These are phyloP conservation scores for Elgonia sp. DNA, from an alignment of 2,888 invertebrate genomes.

Conservation along the genomic window DNA sequence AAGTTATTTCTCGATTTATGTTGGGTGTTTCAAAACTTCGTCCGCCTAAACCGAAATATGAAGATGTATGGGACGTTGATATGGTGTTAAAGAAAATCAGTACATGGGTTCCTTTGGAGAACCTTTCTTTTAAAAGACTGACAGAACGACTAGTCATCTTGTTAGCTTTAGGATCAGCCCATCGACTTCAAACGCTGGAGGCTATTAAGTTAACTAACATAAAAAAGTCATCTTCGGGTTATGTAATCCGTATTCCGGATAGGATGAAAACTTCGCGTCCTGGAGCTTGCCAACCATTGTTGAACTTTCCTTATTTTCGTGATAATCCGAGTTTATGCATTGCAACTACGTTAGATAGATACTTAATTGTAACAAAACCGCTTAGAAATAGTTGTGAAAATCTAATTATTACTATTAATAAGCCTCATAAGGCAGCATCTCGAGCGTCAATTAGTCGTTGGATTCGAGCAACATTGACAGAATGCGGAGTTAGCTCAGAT, in stretches of 20 bases:
- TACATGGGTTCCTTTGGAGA: conserved; percentile 1
- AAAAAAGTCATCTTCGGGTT: not conserved
- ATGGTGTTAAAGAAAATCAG: not conserved
- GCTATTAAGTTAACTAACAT: conserved; percentile 2
- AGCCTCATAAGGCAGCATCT: not conserved
- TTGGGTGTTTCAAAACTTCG: conserved; percentile 9
- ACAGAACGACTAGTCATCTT: not conserved
- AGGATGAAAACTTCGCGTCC: conserved; percentile 15
- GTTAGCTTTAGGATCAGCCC: not conserved
- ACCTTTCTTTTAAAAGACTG: not conserved
- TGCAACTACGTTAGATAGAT: not conserved
- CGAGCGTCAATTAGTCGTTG: not conserved
- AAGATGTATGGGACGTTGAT: conserved; percentile 12
- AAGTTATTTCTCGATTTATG: not conserved
- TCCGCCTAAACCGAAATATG: conserved; percentile 15
- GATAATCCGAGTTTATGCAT: conserved; percentile 10
- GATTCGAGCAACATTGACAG: not conserved
- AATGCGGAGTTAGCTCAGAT: not conserved
- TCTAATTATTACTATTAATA: not conserved
- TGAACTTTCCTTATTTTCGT: not conserved
- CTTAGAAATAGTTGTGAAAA: not conserved
- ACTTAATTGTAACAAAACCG: not conserved
- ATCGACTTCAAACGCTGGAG: not conserved
- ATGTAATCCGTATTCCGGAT: not conserved
- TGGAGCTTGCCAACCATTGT: not conserved